Conservation (phyloP, 2,797 vertebrate genomes). For the Allenopithecus nigroviridis region DNA sequence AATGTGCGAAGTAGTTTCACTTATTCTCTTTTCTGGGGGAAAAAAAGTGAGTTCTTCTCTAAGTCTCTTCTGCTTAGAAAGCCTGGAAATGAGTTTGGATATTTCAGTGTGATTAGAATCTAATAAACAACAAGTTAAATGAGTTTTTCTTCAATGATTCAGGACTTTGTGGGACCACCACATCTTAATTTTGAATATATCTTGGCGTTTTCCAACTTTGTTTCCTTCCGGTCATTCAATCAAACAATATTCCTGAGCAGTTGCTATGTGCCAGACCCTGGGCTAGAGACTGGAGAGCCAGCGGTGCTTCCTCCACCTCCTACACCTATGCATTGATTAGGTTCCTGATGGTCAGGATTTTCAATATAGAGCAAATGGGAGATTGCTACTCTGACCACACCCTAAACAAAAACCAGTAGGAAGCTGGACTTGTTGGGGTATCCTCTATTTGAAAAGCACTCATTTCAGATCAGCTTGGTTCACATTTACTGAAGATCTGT, state of each 20-base stretch:
- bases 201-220: background rate
- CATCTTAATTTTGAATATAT: background rate
- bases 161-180: background rate
- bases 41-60: background rate
- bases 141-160: background rate
- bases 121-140: background rate
- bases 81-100: background rate
- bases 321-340: background rate
- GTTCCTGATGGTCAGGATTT: background rate
- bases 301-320: too few relatives aligned
- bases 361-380: accelerated
- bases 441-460: background rate
- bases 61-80: background rate
- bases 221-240: background rate
- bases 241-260: background rate
- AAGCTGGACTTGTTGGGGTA: background rate
- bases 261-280: background rate
- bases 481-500: background rate
- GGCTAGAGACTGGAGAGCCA: background rate
- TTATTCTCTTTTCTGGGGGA: background rate
- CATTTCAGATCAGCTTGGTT: background rate
- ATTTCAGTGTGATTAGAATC: background rate
- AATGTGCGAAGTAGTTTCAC: background rate
- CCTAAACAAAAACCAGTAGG: background rate
- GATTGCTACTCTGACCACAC: accelerated